These are phyloP conservation scores for Cyprinella venusta DNA, from an alignment of 2,797 vertebrate genomes.

Conservation along the genomic window DNA sequence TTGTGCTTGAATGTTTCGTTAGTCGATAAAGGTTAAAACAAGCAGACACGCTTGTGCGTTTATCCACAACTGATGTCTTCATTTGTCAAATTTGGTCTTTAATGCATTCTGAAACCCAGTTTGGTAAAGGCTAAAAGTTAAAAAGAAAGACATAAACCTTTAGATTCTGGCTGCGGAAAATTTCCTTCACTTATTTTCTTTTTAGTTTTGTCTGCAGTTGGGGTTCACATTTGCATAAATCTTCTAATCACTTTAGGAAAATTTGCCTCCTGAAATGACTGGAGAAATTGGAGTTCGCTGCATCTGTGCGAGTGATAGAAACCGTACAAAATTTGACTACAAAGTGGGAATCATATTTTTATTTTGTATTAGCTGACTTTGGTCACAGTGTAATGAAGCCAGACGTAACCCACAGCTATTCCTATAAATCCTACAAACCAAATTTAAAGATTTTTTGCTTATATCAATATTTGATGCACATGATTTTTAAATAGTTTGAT, in stretches of 20 bases:
- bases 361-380: neutral
- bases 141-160: neutral
- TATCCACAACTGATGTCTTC: slow-evolving; percentile 16
- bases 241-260: slow-evolving; percentile 12
- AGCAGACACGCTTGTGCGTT: neutral
- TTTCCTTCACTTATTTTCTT: neutral
- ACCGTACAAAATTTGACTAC: neutral
- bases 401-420: neutral
- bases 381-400: slow-evolving; percentile 1
- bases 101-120: slow-evolving; percentile 6
- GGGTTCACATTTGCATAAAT: slow-evolving; percentile 13
- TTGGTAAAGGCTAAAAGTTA: neutral
- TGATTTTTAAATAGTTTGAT: neutral
- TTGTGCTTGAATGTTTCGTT: slow-evolving; percentile 25
- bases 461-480: neutral
- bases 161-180: neutral
- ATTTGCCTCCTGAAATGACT: slow-evolving; percentile 11
- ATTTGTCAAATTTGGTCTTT: slow-evolving; percentile 29
- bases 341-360: neutral
- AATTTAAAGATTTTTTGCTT: neutral
- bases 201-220: neutral
- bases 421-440: neutral
- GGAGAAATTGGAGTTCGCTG: neutral
- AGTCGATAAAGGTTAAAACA: slow-evolving; percentile 30
- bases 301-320: neutral